Conservation (phyloP, 2,888 invertebrate species). For the Synanthedon tipuliformis region DNA sequence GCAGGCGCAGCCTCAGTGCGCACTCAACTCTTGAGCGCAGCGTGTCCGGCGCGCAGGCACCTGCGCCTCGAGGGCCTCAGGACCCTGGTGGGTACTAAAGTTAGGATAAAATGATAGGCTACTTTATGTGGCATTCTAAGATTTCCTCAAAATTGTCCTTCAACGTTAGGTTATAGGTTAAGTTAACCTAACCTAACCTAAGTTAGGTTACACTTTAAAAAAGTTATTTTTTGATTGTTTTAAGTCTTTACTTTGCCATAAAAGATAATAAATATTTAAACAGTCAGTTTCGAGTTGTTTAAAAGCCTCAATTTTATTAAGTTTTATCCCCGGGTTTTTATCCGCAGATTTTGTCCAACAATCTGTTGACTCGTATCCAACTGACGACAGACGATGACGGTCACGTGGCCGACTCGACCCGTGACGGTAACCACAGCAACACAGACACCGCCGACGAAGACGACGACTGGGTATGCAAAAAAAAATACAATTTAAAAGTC, state of each 20-base stretch:
- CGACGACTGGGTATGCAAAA: constrained; percentile 68
- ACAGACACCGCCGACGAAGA: constrained; percentile 52
- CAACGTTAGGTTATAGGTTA: too few species aligned
- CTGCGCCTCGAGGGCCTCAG: constrained; percentile 83
- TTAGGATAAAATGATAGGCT: too few species aligned
- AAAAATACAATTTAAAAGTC: too few species aligned
- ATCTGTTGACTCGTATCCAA: constrained; percentile 83
- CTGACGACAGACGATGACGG: constrained; percentile 85
- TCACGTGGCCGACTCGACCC: constrained; percentile 23
- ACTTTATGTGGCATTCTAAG: too few species aligned
- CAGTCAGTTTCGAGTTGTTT: too few species aligned
- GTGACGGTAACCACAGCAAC: background rate
- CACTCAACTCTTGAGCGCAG: constrained; percentile 80
- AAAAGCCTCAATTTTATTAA: too few species aligned
- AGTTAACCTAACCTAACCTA: too few species aligned
- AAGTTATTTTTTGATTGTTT: too few species aligned
- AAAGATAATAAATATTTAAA: too few species aligned
- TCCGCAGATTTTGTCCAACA: constrained; percentile 80
- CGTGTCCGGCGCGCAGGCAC: constrained; percentile 88
- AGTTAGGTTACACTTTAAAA: too few species aligned
- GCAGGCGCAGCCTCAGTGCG: constrained; percentile 64
- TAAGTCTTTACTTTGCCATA: too few species aligned
- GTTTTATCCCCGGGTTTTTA: background rate
- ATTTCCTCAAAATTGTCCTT: too few species aligned
- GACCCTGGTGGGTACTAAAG: constrained; percentile 67